Conservation (phyloP, 2,888 invertebrate genomes). For the Blera fallax region DNA sequence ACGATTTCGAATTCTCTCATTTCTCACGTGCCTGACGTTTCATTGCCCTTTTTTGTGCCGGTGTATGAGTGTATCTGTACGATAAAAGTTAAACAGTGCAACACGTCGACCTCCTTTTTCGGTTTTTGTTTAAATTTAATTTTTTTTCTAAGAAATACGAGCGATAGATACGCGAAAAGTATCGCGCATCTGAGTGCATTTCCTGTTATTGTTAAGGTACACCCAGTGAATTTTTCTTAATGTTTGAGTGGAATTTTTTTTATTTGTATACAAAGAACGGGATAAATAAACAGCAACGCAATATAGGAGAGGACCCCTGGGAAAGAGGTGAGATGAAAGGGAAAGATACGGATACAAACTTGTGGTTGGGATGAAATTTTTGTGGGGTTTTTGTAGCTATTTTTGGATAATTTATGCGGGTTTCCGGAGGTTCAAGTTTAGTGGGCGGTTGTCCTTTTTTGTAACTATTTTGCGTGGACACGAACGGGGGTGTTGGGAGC, state of each 20-base stretch:
- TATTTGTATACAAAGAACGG: slow-evolving; percentile 51
- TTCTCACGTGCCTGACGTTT: slow-evolving; percentile 35
- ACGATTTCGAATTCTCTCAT: slow-evolving; percentile 17
- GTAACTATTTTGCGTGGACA: neutral
- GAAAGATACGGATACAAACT: neutral
- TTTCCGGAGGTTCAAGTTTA: neutral
- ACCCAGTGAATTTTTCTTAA: slow-evolving; percentile 22
- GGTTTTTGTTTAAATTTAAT: neutral
- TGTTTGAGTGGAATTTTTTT: slow-evolving; percentile 53
- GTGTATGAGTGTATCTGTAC: neutral
- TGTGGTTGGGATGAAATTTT: neutral
- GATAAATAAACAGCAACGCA: slow-evolving; percentile 40
- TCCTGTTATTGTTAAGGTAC: slow-evolving; percentile 6
- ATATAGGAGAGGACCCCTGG: slow-evolving; percentile 23
- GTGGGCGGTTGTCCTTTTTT: neutral
- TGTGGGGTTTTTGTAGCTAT: neutral
- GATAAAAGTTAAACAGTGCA: slow-evolving; percentile 38
- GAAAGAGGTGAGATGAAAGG: slow-evolving; percentile 34
- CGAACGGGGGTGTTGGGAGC: neutral
- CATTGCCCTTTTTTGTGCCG: slow-evolving; percentile 14
- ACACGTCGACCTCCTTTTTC: slow-evolving; percentile 29
- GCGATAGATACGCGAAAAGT: slow-evolving; percentile 1
- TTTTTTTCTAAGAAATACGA: slow-evolving; percentile 2
- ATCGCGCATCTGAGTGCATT: slow-evolving; percentile 37
- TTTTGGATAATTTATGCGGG: slow-evolving; percentile 10